Evolutionary conservation across 2,888 invertebrate genomes (phyloP).

Genomic region (Apantesis nais): DNA sequence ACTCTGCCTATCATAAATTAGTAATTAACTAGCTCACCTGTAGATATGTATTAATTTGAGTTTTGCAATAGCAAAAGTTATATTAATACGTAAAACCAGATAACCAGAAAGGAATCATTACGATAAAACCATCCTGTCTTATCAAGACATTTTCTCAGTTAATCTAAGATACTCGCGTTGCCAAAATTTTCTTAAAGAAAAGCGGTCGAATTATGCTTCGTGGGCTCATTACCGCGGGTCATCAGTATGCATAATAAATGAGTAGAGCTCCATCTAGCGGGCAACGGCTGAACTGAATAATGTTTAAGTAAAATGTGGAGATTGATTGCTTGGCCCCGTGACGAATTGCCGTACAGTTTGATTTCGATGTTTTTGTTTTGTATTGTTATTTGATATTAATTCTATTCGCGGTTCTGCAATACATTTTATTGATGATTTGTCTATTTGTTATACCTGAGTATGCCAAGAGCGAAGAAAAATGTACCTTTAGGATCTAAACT

Average conservation of each 20-base stretch:
- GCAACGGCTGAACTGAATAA: conserved; percentile 69
- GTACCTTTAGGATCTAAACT: neutral
- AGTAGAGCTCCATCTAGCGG: conserved; percentile 80
- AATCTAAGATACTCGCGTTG: conserved; percentile 67
- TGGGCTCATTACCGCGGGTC: conserved; percentile 88
- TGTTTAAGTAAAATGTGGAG: conserved; percentile 54
- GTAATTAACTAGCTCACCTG: neutral
- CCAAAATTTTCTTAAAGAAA: conserved; percentile 75
- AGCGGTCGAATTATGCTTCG: conserved; percentile 59
- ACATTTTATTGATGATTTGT: neutral
- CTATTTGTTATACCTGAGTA: neutral
- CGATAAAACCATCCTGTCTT: conserved; percentile 50
- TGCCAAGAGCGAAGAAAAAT: neutral
- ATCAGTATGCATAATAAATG: conserved; percentile 93
- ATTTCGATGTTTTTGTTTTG: conserved; percentile 46
- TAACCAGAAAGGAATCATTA: conserved; percentile 35
- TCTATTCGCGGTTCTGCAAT: conserved; percentile 12
- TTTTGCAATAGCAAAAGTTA: neutral
- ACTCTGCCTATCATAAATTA: neutral
- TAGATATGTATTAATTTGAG: neutral
- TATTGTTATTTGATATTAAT: conserved; percentile 45
- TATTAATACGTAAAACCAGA: neutral
- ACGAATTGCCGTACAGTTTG: conserved; percentile 54
- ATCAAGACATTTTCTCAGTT: conserved; percentile 70
- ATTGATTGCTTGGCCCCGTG: conserved; percentile 65